A percentile compares a stretch with the other conserved stretches of the same genome.
Conservation (phyloP, 1,140 invertebrate genomes). For the Eupeodes corollae region DNA sequence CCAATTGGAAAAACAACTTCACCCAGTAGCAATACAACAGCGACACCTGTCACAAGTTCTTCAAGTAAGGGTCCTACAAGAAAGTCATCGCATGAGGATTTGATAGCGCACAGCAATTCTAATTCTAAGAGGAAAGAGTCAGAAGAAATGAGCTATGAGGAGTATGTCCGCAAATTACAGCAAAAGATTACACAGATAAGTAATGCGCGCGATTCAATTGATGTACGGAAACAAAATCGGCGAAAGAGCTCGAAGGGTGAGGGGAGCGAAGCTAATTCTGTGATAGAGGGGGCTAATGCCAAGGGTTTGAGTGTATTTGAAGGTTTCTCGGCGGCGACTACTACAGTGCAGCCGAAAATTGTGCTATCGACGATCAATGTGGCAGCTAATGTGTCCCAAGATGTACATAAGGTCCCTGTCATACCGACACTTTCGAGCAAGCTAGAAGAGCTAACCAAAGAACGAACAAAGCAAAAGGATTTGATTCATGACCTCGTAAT, state of each 20-base stretch:
- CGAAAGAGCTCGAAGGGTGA: slow-evolving; percentile 45
- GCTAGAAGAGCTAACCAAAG: slow-evolving; percentile 53
- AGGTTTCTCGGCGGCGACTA: neutral
- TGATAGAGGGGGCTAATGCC: slow-evolving; percentile 21
- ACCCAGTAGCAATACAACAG: slow-evolving; percentile 17
- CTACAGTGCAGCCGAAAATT: neutral
- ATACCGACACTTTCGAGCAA: slow-evolving; percentile 27
- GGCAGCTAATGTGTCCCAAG: slow-evolving; percentile 18
- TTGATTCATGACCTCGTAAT: slow-evolving; percentile 65
- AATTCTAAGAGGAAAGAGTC: slow-evolving; percentile 12
- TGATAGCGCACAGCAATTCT: slow-evolving; percentile 6
- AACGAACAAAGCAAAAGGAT: slow-evolving; percentile 56
- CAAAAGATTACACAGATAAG: slow-evolving; percentile 60
- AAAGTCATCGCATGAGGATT: slow-evolving; percentile 5
- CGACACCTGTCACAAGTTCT: slow-evolving; percentile 4
- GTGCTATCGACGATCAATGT: neutral
- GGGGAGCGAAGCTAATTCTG: slow-evolving; percentile 24
- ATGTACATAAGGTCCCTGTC: slow-evolving; percentile 25
- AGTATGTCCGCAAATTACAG: slow-evolving; percentile 55
- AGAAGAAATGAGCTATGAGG: slow-evolving; percentile 41
- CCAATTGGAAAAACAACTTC: slow-evolving; percentile 26
- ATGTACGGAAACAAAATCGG: slow-evolving; percentile 49
- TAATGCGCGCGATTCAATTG: slow-evolving; percentile 57
- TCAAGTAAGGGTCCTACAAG: slow-evolving; percentile 10
- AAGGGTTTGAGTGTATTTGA: neutral